phyloP scores from a whole-genome alignment of 2,888 invertebrate genomes.

The Pteria penguin region DNA sequence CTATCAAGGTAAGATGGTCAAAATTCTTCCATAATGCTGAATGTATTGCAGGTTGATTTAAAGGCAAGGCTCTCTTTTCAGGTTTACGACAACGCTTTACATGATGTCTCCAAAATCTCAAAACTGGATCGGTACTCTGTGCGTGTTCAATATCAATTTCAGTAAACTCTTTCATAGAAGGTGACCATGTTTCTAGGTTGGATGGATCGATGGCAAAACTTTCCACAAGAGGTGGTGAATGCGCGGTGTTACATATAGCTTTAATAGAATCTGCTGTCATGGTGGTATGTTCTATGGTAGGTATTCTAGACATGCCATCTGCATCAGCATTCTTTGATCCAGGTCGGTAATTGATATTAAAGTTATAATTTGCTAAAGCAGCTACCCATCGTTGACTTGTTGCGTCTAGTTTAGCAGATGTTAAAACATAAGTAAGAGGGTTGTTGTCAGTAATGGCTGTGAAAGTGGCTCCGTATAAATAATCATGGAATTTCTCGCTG shows the following conservation, averaged over 20 bases:
- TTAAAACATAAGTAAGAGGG: background rate
- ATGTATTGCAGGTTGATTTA: background rate
- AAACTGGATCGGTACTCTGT: background rate
- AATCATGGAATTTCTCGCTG: background rate
- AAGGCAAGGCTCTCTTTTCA: background rate
- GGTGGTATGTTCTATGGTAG: background rate
- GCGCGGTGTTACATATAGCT: background rate
- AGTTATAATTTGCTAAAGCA: background rate
- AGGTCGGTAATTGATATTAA: background rate
- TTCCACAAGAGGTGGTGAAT: background rate
- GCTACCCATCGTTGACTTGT: background rate
- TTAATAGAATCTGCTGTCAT: background rate
- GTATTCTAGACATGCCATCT: background rate
- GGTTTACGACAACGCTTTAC: background rate
- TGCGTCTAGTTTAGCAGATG: background rate
- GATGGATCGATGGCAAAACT: background rate
- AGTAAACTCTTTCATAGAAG: background rate
- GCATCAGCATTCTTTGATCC: background rate
- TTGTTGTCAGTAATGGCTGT: background rate
- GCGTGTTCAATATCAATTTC: background rate
- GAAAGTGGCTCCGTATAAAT: background rate
- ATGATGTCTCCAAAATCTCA: background rate
- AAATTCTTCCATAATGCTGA: background rate
- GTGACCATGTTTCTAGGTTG: background rate
- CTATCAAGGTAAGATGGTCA: background rate